Base-by-base conservation (phyloP, 2,113 vertebrate species). In the Platichthys flesus region DNA sequence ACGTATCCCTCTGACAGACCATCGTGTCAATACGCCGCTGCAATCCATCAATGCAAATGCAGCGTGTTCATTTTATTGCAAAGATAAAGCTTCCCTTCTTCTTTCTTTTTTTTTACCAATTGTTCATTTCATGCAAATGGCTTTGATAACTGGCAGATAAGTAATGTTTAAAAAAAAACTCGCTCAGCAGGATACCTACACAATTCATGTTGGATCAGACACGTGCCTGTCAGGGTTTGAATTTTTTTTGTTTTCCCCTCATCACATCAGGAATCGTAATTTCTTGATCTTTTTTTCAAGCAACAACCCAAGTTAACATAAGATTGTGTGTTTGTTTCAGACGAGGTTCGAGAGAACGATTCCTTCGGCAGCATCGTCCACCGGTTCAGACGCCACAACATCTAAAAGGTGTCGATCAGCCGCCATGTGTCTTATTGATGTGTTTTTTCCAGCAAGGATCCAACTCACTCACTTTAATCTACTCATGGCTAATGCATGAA, bases 41-140 rank as follows among this genome's bases (percentile, higher is more conserved):
- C 71, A 71, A 85, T 86, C 75, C 77, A 80, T 91, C 87, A 90
- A 72, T 62, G 63, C 60, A 82, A 87, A 88, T 79, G 67, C 24
- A 40, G 28, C 47, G 40, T 49, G 35, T 72, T 82, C 60, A 24
- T 77, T 85, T 80, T 66, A 49, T 63, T 57, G 9, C 16, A 10
- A 20, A 2, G 26, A 47, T 26, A 58, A 80, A 76, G 20, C 47
- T 56, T 64, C 23, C 31, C 64, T 24, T 71, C 54, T 24, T 24
- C 26, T 28, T 28, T 31, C 1, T 7, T 31, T 31, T 31, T 31
- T 31, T 31, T 31, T 31, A 31, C 59, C 64, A 51, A 60, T 73
- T 79, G 69, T 74, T 79, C 69, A 82, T 85, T 84, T 79, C 82
- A 60, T 52, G 67, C 57, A 52, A 60, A 60, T 60, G 64, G 54